Evolutionary conservation across 2,888 invertebrate species (phyloP).

Genomic region (Onthophagus sagittarius): DNA sequence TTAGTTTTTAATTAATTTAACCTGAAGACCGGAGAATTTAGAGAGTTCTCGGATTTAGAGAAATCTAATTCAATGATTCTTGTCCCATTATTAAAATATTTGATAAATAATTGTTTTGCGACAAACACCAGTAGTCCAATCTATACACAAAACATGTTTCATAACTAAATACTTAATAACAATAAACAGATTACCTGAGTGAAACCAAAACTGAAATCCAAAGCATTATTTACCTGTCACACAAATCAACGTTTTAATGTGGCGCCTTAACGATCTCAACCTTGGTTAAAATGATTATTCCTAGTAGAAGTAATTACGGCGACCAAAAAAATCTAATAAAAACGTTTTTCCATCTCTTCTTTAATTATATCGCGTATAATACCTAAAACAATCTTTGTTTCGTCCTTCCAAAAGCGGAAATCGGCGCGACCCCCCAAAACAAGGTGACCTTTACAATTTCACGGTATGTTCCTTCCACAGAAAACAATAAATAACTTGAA

Average conservation of each 20-base stretch:
- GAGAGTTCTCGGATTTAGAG: not conserved
- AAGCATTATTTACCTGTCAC: not conserved
- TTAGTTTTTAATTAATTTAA: constrained; percentile 8
- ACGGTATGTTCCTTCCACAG: not conserved
- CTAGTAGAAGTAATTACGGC: not conserved
- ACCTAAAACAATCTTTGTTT: not conserved
- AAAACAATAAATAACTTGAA: not conserved
- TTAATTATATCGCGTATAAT: not conserved
- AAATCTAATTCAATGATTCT: not conserved
- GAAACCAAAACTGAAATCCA: not conserved
- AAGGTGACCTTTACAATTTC: not conserved
- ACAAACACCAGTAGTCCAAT: not conserved
- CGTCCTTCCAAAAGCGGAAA: not conserved
- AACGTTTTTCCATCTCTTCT: not conserved
- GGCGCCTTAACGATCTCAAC: not conserved
- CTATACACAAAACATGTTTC: not conserved
- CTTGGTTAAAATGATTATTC: not conserved
- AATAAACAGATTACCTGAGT: not conserved
- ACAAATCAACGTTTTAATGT: not conserved
- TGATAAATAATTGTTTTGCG: too few species aligned
- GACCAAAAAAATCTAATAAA: not conserved
- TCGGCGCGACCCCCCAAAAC: not conserved
- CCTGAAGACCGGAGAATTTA: not conserved
- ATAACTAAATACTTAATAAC: not conserved
- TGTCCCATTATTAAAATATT: not conserved